These are phyloP conservation scores for Eupithecia subfuscata DNA, from an alignment of 2,888 invertebrate genomes.

Conservation along the genomic window DNA sequence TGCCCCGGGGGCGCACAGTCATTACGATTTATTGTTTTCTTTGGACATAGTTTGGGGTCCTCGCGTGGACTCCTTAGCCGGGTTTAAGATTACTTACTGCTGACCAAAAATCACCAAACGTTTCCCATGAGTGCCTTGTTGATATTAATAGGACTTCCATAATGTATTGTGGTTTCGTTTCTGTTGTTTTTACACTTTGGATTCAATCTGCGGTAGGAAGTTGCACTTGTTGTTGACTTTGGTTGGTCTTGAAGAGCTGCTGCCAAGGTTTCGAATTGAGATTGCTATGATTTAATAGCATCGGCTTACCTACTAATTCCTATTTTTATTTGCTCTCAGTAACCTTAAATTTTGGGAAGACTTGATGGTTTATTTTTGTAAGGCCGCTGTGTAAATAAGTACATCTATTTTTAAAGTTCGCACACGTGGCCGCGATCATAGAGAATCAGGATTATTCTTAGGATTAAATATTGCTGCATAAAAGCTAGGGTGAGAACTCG, in stretches of 20 bases:
- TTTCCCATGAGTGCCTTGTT: slow-evolving; percentile 54
- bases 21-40: slow-evolving; percentile 83
- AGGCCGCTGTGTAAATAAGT: slow-evolving; percentile 53
- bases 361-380: slow-evolving; percentile 56
- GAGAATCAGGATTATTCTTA: slow-evolving; percentile 53
- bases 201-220: neutral
- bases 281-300: slow-evolving; percentile 7
- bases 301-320: slow-evolving; percentile 25
- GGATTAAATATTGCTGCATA: slow-evolving; percentile 56
- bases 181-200: slow-evolving; percentile 7
- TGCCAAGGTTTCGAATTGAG: neutral
- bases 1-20: slow-evolving; percentile 77
- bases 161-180: slow-evolving; percentile 18
- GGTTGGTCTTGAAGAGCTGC: neutral
- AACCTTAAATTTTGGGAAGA: slow-evolving; percentile 51
- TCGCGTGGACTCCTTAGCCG: slow-evolving; percentile 62
- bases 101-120: slow-evolving; percentile 55
- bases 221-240: neutral
- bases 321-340: slow-evolving; percentile 33
- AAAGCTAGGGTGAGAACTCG: slow-evolving; percentile 49
- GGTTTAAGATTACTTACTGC: slow-evolving; percentile 66
- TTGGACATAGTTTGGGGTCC: slow-evolving; percentile 76
- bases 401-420: slow-evolving; percentile 64
- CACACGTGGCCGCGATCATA: slow-evolving; percentile 61
- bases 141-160: slow-evolving; percentile 31